Evolutionary conservation across 1,140 invertebrate species (phyloP).

Genomic region (Antheraea pernyi): DNA sequence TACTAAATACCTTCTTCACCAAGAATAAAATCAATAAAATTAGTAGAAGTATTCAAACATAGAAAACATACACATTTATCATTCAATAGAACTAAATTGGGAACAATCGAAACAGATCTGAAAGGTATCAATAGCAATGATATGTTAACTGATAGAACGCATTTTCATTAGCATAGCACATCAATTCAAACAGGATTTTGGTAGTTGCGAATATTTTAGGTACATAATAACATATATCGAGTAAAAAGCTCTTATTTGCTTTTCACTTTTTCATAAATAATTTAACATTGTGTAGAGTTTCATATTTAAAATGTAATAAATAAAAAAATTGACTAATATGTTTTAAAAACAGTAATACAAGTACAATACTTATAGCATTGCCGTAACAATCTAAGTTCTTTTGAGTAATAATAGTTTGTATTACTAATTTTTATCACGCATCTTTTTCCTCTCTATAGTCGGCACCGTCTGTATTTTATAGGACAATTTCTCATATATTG

Average conservation of each 20-base stretch:
- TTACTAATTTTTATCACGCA: too few relatives aligned
- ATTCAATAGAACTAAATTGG: constrained; percentile 29
- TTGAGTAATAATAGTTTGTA: too few relatives aligned
- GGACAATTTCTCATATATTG: too few relatives aligned
- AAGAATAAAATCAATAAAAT: neutral
- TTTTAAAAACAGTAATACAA: too few relatives aligned
- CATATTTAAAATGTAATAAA: too few relatives aligned
- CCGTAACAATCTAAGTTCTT: too few relatives aligned
- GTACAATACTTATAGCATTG: too few relatives aligned
- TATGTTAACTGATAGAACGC: constrained; percentile 5
- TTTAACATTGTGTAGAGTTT: too few relatives aligned
- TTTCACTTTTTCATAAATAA: neutral
- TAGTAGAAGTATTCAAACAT: neutral
- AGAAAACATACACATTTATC: constrained; percentile 15
- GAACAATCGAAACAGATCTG: constrained; percentile 21
- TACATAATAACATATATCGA: neutral
- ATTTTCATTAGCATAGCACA: constrained; percentile 1
- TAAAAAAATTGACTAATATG: too few relatives aligned
- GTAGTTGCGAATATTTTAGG: neutral
- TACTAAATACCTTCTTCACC: too few relatives aligned
- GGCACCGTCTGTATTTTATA: too few relatives aligned
- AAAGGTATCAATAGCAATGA: constrained; percentile 9
- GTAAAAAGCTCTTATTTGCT: neutral
- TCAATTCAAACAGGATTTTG: neutral
- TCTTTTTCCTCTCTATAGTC: too few relatives aligned